Evolutionary conservation across 1,140 invertebrate species (phyloP), one percentile per base, ranked within the genome.

Genomic region (Pseudomyrmex sp.): DNA sequence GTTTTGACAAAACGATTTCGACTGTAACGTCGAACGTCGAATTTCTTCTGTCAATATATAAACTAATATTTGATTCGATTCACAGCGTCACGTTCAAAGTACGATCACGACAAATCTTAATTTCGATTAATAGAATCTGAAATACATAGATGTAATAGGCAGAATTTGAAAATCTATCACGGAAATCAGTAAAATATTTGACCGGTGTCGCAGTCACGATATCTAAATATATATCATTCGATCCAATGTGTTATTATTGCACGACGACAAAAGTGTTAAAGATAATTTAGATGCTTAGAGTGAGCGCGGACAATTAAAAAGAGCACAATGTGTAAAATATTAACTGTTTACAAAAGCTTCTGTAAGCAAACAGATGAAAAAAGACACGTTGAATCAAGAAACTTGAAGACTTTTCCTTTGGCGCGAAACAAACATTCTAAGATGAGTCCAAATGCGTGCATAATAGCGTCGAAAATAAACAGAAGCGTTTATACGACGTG

Each of bases 11-110:
- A 56, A 23, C 15, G 13, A 12, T 8, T 26, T 52, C 50, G 58
- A 63, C 76, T 54, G 59, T 75, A 52, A 73, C 20, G 50, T 50
- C 59, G 2, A 46, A 18, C 44, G 15, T 20, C 18, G 18, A 56
- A n/a, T 15, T 20, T 20, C 15, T 35, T 62, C 9, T 7, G 46
- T 76, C 23, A 50, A 52, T 65, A 13, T 35, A 35, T 7, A n/a
- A 13, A 77, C 68, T 77, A 77, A 68, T 56, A 77, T 77, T 77
- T 68, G 48, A 68, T 56, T 0, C 62, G 65, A 15, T 12, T 15
- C 13, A 15, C 1, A 12, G 35, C 66, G 26, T 35, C 35, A 68
- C 35, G 65, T n/a, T 50, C 44, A 63, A 68, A 77, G 56, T 77
- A 18, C 35, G 35, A 35, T 77, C 62, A 35, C 62, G 18, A 20